phyloP scores from a whole-genome alignment of 2,888 invertebrate species.

The Acanthococcus lagerstroemiae region DNA sequence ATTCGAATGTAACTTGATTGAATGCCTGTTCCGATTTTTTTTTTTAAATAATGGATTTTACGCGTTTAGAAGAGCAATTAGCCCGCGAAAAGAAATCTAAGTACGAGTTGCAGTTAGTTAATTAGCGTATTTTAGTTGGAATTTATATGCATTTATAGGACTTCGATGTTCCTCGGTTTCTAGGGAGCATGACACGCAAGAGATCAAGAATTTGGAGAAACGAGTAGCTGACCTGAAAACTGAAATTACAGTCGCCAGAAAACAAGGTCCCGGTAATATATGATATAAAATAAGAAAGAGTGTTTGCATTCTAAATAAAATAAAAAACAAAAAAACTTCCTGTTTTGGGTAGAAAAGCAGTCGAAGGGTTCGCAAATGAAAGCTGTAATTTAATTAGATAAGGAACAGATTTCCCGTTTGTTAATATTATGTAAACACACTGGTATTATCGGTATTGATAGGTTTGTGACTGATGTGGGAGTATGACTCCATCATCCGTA shows the following conservation, averaged over 20 bases:
- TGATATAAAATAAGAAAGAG: not conserved
- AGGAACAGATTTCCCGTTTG: too few species aligned
- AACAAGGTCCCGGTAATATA: slow-evolving; percentile 12
- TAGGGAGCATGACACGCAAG: not conserved
- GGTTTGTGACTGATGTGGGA: too few species aligned
- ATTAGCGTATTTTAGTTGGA: not conserved
- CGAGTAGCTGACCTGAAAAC: slow-evolving; percentile 3
- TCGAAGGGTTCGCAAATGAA: too few species aligned
- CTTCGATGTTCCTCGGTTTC: not conserved
- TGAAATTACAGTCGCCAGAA: not conserved
- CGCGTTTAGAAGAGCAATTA: not conserved
- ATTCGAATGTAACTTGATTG: too few species aligned
- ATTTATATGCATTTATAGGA: not conserved
- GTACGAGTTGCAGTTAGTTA: not conserved
- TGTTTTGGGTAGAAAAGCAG: not conserved
- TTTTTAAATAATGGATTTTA: not conserved
- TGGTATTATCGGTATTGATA: too few species aligned
- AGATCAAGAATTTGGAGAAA: slow-evolving; percentile 5
- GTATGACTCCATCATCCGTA: too few species aligned
- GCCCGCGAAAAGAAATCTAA: not conserved
- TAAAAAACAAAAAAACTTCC: not conserved
- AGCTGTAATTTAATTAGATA: too few species aligned
- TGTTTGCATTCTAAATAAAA: not conserved
- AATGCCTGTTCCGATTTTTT: too few species aligned
- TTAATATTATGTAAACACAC: not conserved